Evolutionary conservation across 2,888 invertebrate species (phyloP).

Genomic region (Megamerina dolium): DNA sequence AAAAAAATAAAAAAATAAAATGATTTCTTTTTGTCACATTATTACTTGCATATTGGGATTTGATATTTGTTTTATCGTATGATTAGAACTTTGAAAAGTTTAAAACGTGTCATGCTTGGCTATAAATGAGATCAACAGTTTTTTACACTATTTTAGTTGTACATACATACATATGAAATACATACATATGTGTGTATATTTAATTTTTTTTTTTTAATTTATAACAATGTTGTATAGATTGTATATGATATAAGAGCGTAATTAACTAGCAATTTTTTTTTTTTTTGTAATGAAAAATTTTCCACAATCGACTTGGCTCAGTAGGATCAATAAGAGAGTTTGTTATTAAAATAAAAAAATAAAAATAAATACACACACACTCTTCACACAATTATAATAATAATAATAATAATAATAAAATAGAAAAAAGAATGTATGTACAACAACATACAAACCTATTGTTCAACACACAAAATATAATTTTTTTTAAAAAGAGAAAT

Average conservation of each 20-base stretch:
- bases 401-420: no score
- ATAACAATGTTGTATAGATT: no score
- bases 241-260: slow-evolving; percentile 36
- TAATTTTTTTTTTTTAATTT: slow-evolving; percentile 28
- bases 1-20: no score
- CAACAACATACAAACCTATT: slow-evolving; percentile 30
- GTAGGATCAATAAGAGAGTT: no score
- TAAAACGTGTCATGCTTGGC: slow-evolving; percentile 45
- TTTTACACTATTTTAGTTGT: slow-evolving; percentile 32
- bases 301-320: no score
- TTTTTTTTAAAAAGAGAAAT: no score
- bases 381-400: no score
- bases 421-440: not conserved
- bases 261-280: no score
- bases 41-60: not conserved
- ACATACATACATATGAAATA: no score
- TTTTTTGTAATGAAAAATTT: no score
- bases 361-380: not conserved
- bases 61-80: slow-evolving; percentile 3
- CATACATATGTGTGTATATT: not conserved
- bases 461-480: slow-evolving; percentile 36
- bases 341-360: no score
- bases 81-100: slow-evolving; percentile 43
- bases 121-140: slow-evolving; percentile 36
- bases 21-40: no score